Percentiles rank a stretch among this genome's conserved stretches.
Conservation (phyloP, 2,113 vertebrate genomes). For the Mirounga angustirostris region DNA sequence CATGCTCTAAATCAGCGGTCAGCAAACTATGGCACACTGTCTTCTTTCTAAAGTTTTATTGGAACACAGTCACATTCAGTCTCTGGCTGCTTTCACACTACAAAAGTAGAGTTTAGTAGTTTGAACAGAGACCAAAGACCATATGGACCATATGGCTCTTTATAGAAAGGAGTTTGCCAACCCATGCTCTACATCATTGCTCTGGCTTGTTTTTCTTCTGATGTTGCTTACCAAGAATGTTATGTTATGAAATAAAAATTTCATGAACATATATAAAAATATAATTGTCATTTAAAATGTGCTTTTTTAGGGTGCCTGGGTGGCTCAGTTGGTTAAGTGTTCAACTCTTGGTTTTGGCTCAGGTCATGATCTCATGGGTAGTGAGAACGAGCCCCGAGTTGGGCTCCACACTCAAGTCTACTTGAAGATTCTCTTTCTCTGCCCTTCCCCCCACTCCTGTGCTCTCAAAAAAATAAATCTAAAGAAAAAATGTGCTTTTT, state of each 20-base stretch:
- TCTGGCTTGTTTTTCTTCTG: not conserved
- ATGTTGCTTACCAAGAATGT: not conserved
- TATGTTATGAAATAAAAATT: not conserved
- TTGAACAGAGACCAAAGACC: not conserved
- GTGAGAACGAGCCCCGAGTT: not conserved
- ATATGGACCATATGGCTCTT: not conserved
- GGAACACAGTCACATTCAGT: not conserved
- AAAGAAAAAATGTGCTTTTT: not conserved
- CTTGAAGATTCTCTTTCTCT: not conserved
- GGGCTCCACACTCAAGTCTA: not conserved
- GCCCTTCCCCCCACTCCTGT: not conserved
- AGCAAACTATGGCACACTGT: not conserved
- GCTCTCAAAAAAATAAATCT: not conserved
- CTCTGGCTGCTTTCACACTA: not conserved
- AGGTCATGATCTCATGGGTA: not conserved
- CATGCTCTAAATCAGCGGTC: not conserved
- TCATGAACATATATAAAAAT: not conserved
- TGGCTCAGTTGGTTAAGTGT: not conserved
- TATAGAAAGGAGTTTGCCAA: not conserved
- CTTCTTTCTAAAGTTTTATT: constrained; percentile 7
- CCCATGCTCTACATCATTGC: not conserved
- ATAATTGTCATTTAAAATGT: not conserved
- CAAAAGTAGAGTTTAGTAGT: not conserved
- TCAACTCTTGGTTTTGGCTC: not conserved
- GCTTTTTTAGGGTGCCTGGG: not conserved